Evolutionary conservation across 1,140 invertebrate genomes (phyloP), one percentile per base, ranked within the genome.

Genomic region (Drosophila repletoides): DNA sequence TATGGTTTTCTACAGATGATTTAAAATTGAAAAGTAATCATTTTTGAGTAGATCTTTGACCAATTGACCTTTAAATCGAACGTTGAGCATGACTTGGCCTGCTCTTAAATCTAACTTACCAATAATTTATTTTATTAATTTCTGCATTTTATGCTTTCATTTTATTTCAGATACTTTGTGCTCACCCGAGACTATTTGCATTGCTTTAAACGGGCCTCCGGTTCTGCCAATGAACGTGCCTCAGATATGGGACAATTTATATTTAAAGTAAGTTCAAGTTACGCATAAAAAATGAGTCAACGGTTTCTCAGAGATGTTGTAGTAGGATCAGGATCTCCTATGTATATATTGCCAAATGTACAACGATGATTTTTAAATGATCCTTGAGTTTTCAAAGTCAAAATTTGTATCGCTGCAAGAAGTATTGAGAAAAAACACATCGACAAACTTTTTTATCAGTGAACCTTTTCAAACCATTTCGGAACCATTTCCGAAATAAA

Each of bases 161-260:
- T 56, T 69, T 28, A 15, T 81, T 89, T 41, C 88, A 90, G 89
- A 73, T 94, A 93, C 79, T 94, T 94, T 90, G 93, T 94, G 40
- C 90, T 94, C 7, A 94, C 94, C 12, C 91, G 92, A 53, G 94
- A 94, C 74, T 95, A 94, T 80, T 90, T 95, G 46, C 93, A 94
- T 70, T 95, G 94, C 89, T 95, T 95, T 86, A 92, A 94, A 72
- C 91, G 93, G 75, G 92, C 93, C 22, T 92, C 93, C 3, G 92
- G 92, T 38, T 89, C 89, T 41, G 89, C 88, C 17, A 88, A 91
- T 21, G 92, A 93, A 72, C 91, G 93, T 48, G 93, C 93, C 56
- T 94, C 94, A 3, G 93, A 94, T 76, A 94, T 94, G 94, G 94
- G 94, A 46, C 93, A 93, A 74, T 94, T 94, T 86, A 92, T 94